These are phyloP conservation scores for Brachyopa scutellaris DNA, from an alignment of 2,888 invertebrate species.

Conservation along the genomic window DNA sequence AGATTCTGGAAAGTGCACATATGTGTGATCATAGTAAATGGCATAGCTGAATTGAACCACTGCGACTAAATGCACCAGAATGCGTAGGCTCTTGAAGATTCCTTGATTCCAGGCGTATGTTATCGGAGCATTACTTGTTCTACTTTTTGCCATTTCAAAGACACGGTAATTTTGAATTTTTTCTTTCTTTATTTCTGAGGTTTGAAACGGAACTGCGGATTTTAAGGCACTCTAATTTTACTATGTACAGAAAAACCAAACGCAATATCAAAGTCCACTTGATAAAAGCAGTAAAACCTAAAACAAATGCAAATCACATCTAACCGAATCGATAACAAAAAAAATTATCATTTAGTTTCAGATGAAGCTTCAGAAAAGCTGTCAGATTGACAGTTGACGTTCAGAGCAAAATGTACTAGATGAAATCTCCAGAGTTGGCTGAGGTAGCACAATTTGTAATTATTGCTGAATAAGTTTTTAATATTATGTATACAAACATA, in stretches of 20 bases:
- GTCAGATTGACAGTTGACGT: conserved; percentile 28
- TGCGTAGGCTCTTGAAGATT: conserved; percentile 77
- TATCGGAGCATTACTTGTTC: conserved; percentile 24
- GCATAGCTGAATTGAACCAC: conserved; percentile 86
- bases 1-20: conserved; percentile 84
- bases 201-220: neutral
- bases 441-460: neutral
- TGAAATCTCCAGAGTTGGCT: conserved; percentile 11
- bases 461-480: no score
- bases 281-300: neutral
- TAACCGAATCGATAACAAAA: conserved; percentile 45
- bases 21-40: conserved; percentile 87
- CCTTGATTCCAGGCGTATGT: conserved; percentile 76
- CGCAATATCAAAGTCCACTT: conserved; percentile 26
- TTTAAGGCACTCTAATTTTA: neutral
- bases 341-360: neutral
- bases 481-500: no score
- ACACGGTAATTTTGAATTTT: no score
- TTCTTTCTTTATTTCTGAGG: no score
- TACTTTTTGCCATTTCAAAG: conserved; percentile 54
- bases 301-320: conserved; percentile 3
- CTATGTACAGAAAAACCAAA: neutral
- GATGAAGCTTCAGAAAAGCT: neutral
- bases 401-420: conserved; percentile 21
- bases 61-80: conserved; percentile 84